Base-by-base conservation (phyloP, 2,888 invertebrate genomes). In the Fabriciana adippe region DNA sequence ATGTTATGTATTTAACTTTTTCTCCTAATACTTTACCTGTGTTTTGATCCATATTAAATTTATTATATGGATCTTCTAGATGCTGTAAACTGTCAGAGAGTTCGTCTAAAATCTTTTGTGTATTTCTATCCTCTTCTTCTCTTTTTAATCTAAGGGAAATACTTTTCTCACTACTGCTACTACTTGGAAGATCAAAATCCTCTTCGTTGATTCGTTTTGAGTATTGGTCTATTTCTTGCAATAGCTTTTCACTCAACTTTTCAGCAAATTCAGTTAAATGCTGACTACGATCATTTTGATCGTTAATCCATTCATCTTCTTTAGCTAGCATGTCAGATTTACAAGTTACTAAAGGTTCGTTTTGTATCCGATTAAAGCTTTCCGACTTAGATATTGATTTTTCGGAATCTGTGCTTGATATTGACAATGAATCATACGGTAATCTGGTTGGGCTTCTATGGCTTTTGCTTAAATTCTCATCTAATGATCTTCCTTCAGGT, bases 181-280 rank as follows among this genome's bases (percentile, higher is more conserved):
- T 92, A 71, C 92, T 92, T 1, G 92, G 91, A 60, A 93, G 79
- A 77, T 93, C 93, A 64, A 93, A 93, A 74, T 93, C 93, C 73
- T 93, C 92, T 76, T 93, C 93, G 62, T 89, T 93, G 35, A 93
- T 92, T 59, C 92, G 81, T 77, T 93, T 93, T 47, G 93, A 93
- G 76, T 93, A 93, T 79, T 93, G 94, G 79, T 97, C 96, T 72
- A 97, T 95, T 86, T 97, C 96, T 73, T 95, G 95, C 66, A 96
- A 93, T 70, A 97, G 88, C 81, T 96, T 96, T 79, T 96, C 96
- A 79, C 96, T 96, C n/a, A 97, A 88, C 80, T 96, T 95, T 79
- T 97, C 97, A 1, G 97, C 96, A 78, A 97, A 96, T 77, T 96
- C 96, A 2, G 95, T 95, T 71, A 97, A 90, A 80, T 96, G 96